Evolutionary conservation across 1,140 invertebrate species (phyloP).

Genomic region (Zaprionus nigranus): DNA sequence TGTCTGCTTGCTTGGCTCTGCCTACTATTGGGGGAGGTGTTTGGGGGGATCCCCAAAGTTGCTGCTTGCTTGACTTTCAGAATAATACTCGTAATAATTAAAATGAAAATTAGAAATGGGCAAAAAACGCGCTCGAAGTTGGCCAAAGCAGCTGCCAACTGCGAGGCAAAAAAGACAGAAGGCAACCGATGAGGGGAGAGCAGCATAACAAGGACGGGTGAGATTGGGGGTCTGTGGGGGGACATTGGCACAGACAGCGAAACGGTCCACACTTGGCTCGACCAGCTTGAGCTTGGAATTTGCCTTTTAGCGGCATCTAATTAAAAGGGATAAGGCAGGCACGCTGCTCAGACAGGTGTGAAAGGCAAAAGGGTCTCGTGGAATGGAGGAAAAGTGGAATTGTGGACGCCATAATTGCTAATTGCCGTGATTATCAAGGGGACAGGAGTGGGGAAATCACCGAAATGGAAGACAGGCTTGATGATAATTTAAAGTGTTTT

Average conservation of each 20-base stretch:
- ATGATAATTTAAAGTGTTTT: not conserved
- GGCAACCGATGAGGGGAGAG: not conserved
- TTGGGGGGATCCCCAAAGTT: slow-evolving; percentile 53
- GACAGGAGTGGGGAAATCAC: slow-evolving; percentile 15
- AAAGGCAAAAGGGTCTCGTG: slow-evolving; percentile 39
- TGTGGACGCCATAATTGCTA: slow-evolving; percentile 65
- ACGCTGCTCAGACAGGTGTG: slow-evolving; percentile 67
- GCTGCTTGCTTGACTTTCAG: slow-evolving; percentile 74
- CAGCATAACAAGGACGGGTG: not conserved
- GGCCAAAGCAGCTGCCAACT: slow-evolving; percentile 62
- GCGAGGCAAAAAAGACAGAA: slow-evolving; percentile 40
- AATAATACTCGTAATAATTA: slow-evolving; percentile 80
- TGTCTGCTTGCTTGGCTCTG: slow-evolving; percentile 20
- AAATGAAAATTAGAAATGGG: slow-evolving; percentile 78
- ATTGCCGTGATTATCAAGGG: slow-evolving; percentile 70
- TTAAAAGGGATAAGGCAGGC: slow-evolving; percentile 73
- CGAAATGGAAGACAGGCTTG: slow-evolving; percentile 11
- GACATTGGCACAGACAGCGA: not conserved
- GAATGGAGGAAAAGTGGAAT: slow-evolving; percentile 6
- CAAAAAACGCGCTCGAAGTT: slow-evolving; percentile 43
- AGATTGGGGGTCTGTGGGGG: not conserved
- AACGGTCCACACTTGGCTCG: slow-evolving; percentile 48
- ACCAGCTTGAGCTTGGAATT: slow-evolving; percentile 56
- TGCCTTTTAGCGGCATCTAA: slow-evolving; percentile 76
- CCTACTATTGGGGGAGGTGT: slow-evolving; percentile 11